A percentile compares a stretch with the other conserved stretches of the same genome.
phyloP scores from a whole-genome alignment of 2,113 vertebrate genomes.

The Peromyscus maniculatus region DNA sequence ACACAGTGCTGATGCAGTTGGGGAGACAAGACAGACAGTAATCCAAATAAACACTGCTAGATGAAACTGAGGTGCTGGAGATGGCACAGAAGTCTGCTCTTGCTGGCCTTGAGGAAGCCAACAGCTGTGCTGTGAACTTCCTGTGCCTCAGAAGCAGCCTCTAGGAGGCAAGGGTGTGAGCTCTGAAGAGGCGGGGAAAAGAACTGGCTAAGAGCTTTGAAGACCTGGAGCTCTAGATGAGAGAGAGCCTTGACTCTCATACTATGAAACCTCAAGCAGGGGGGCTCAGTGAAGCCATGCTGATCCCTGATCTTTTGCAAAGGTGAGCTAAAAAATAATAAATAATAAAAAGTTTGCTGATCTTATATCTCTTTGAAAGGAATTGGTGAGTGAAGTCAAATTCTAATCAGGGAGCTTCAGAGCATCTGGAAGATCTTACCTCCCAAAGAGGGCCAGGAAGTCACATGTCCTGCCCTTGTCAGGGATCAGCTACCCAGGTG shows the following conservation, averaged over 20 bases:
- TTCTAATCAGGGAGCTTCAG: background rate
- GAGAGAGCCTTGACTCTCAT: background rate
- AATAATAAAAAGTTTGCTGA: background rate
- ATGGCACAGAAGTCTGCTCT: background rate
- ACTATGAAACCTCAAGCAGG: background rate
- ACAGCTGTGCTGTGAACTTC: background rate
- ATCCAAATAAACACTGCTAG: background rate
- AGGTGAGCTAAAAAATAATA: background rate
- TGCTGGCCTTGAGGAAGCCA: background rate
- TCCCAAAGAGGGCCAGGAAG: background rate
- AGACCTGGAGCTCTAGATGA: background rate
- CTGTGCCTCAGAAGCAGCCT: background rate
- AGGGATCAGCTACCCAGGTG: background rate
- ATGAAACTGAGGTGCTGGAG: background rate
- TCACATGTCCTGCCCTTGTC: background rate
- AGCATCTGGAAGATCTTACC: background rate
- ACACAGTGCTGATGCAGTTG: background rate
- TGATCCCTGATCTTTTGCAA: background rate
- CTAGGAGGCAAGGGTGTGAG: background rate
- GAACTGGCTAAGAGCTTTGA: background rate
- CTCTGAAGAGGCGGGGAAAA: background rate
- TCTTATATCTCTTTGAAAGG: background rate
- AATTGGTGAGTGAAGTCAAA: conserved; percentile 38
- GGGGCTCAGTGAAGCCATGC: background rate
- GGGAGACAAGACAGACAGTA: background rate